These are phyloP conservation scores for Nibea coibor DNA, from an alignment of 2,113 vertebrate species.

Conservation along the genomic window DNA sequence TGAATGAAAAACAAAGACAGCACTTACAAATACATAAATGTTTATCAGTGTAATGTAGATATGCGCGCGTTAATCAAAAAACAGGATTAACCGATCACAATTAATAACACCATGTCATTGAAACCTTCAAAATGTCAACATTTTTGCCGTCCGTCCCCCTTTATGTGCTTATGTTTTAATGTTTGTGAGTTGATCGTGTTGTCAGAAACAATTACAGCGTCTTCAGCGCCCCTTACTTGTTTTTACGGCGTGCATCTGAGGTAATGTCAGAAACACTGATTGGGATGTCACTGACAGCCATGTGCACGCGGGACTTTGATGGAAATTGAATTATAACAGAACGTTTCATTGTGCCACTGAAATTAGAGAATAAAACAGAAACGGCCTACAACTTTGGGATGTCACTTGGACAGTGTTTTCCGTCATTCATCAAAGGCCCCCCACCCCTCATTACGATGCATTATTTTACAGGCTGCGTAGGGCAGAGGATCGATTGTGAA, in stretches of 20 bases:
- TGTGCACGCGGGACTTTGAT: not conserved
- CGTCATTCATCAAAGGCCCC: conserved; percentile 43
- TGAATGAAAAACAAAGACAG: not conserved
- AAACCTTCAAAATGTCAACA: conserved; percentile 11
- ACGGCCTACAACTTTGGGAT: conserved; percentile 24
- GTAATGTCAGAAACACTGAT: conserved; percentile 24
- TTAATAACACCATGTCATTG: conserved; percentile 6
- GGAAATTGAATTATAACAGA: conserved; percentile 24
- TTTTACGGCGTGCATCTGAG: conserved; percentile 36
- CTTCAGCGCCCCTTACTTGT: conserved; percentile 20
- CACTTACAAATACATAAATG: conserved; percentile 4
- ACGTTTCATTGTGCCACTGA: not conserved
- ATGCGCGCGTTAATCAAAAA: not conserved
- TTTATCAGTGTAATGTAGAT: not conserved
- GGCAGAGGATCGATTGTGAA: conserved; percentile 66
- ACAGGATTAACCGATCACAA: not conserved
- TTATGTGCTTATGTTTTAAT: conserved; percentile 22
- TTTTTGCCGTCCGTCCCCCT: not conserved
- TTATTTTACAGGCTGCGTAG: conserved; percentile 65
- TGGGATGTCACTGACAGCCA: conserved; percentile 37
- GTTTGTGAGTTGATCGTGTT: conserved; percentile 23
- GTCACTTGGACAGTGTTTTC: conserved; percentile 26
- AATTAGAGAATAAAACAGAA: conserved; percentile 21
- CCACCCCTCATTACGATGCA: conserved; percentile 60
- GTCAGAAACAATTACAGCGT: conserved; percentile 34